A percentile compares a stretch with the other conserved stretches of the same genome.
Conservation (phyloP, 2,113 vertebrate genomes). For the Channa maculata region DNA sequence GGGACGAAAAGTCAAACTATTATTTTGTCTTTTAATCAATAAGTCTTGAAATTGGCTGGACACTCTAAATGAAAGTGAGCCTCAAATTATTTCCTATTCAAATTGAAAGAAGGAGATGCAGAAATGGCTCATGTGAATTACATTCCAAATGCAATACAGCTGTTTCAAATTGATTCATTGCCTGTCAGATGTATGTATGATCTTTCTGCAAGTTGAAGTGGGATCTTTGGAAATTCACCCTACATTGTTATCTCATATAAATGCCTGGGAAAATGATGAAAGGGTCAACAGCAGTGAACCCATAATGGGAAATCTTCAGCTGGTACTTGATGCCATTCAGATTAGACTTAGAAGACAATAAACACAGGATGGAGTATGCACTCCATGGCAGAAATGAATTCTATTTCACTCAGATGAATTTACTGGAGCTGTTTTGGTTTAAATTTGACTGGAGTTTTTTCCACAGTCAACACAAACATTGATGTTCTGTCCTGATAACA, state of each 20-base stretch:
- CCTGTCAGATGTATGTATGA: slow-evolving; percentile 63
- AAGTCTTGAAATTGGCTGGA: slow-evolving; percentile 57
- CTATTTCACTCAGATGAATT: slow-evolving; percentile 38
- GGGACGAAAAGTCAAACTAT: slow-evolving; percentile 32
- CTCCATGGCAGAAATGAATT: slow-evolving; percentile 16
- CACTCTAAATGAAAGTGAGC: slow-evolving; percentile 65
- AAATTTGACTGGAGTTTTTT: neutral
- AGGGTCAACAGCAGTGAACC: slow-evolving; percentile 57
- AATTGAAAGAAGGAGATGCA: slow-evolving; percentile 54
- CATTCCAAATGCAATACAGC: slow-evolving; percentile 71
- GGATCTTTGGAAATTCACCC: slow-evolving; percentile 60
- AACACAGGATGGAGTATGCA: slow-evolving; percentile 43
- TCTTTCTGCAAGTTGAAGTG: slow-evolving; percentile 61
- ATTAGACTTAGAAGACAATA: slow-evolving; percentile 30
- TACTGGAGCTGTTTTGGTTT: slow-evolving; percentile 21
- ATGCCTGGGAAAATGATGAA: slow-evolving; percentile 65
- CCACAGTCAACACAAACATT: too few relatives aligned
- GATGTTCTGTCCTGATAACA: too few relatives aligned
- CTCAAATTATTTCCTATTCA: slow-evolving; percentile 66
- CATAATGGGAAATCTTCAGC: slow-evolving; percentile 63
- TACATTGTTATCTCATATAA: slow-evolving; percentile 70
- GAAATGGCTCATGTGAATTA: slow-evolving; percentile 58
- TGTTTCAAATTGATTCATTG: slow-evolving; percentile 75
- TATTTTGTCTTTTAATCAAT: slow-evolving; percentile 63
- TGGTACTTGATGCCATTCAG: slow-evolving; percentile 8